Conservation (phyloP, 2,888 invertebrate genomes). For the Parascotia fuliginaria region DNA sequence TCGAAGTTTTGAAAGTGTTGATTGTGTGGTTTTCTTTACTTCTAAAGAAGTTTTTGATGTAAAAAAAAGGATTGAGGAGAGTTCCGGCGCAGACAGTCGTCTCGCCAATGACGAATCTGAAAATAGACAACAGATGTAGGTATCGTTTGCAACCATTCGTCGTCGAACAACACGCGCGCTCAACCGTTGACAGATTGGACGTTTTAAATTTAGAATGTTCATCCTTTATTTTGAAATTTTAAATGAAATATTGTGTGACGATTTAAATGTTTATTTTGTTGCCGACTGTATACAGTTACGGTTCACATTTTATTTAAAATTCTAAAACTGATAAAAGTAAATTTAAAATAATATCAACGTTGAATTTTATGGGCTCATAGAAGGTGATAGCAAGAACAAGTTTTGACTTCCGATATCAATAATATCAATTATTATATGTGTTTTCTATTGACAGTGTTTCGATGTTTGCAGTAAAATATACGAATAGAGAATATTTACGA, state of each 20-base stretch:
- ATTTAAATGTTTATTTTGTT: constrained; percentile 52
- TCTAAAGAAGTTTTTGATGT: constrained; percentile 45
- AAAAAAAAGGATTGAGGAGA: constrained; percentile 70
- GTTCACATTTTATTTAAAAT: constrained; percentile 4
- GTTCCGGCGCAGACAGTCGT: constrained; percentile 76
- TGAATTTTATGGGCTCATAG: constrained; percentile 19
- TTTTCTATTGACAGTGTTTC: constrained; percentile 44
- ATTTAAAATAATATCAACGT: neutral
- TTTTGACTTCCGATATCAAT: constrained; percentile 45
- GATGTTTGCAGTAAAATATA: constrained; percentile 53
- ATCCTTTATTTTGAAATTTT: constrained; percentile 76
- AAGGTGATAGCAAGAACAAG: constrained; percentile 20
- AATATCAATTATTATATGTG: constrained; percentile 49
- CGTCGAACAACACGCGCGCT: constrained; percentile 81
- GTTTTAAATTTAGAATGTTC: constrained; percentile 78
- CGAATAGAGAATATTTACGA: constrained; percentile 63
- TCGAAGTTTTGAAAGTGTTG: constrained; percentile 46
- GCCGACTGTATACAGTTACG: constrained; percentile 14
- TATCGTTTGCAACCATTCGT: constrained; percentile 81
- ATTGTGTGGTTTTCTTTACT: constrained; percentile 53
- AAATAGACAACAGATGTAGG: constrained; percentile 83
- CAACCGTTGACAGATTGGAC: constrained; percentile 84
- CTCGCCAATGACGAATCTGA: constrained; percentile 74
- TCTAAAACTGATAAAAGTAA: neutral
- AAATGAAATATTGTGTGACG: constrained; percentile 78